Base-by-base conservation (phyloP, 2,888 invertebrate genomes). In the Congeria kusceri region DNA sequence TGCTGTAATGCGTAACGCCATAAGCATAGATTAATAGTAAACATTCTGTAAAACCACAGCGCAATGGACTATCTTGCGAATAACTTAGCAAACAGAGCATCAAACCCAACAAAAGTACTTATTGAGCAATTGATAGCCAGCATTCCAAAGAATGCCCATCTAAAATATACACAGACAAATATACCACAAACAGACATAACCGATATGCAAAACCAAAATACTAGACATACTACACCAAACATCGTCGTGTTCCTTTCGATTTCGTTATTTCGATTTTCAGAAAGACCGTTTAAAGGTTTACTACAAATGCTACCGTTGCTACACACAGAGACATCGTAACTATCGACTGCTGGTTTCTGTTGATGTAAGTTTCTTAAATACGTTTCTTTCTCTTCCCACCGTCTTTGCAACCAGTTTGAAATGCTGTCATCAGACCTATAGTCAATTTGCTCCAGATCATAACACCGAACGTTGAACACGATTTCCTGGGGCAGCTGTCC, bases 401-500 rank as follows among this genome's bases (percentile, higher is more conserved):
- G 78, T 20, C 90, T 82, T 28, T 86, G 86, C 67, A 94, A 88
- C 94, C 94, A 94, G 4, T 53, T 29, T 9, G 83, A 80, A 9
- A 83, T 65, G 3, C 85, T 80, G 0, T 69, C 83, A 20, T 86
- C 87, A 28, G 77, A 83, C 20, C 78, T 72, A 1, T 53, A 49
- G 3, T 89, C 90, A 29, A 92, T 59, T 20, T 84, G 76, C 0
- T 84, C 77, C 20, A 77, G 67, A 57, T 82, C 76, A 70, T 89
- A 77, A 64, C 90, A 94, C 91, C 95, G 95, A 79, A 97, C 95
- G 93, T 96, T 95, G 91, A 97, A 96, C 91, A 96, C 96, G 5
- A 97, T 96, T 90, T 96, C 95, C 78, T 94, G 95, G 0, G 97
- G 97, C 88, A 96, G 95, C 74, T 94, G 94, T n/a, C 97, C 97